phyloP scores from a whole-genome alignment of 2,888 invertebrate genomes.

The Sycophila texana region DNA sequence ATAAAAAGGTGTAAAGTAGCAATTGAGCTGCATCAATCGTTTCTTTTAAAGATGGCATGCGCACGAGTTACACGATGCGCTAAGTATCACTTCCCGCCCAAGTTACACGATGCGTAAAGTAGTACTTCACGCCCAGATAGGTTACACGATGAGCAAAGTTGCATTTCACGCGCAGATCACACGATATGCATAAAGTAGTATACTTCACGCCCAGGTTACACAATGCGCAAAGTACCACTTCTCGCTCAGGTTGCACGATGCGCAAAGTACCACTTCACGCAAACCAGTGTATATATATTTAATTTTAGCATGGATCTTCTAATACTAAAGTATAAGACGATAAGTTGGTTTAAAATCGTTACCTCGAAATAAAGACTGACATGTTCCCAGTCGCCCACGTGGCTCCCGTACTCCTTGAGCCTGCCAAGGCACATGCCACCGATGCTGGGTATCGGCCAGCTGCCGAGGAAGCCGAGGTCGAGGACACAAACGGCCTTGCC shows the following conservation, averaged over 20 bases:
- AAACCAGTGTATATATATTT: too few species aligned
- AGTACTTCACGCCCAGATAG: neutral
- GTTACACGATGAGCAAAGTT: neutral
- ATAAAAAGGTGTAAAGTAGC: too few species aligned
- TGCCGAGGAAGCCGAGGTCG: slow-evolving; percentile 77
- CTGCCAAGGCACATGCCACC: slow-evolving; percentile 80
- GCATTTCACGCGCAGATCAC: too few species aligned
- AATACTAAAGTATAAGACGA: too few species aligned
- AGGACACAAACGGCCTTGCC: slow-evolving; percentile 78
- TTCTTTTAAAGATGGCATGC: too few species aligned
- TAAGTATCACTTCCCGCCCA: too few species aligned
- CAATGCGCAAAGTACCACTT: too few species aligned
- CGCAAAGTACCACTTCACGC: too few species aligned
- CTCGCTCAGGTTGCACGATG: neutral
- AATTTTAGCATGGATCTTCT: too few species aligned
- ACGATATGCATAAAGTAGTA: too few species aligned
- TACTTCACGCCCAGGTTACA: neutral
- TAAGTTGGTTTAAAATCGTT: neutral
- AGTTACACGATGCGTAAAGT: neutral
- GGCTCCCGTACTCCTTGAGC: slow-evolving; percentile 79
- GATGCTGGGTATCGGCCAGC: slow-evolving; percentile 79
- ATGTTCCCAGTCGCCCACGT: slow-evolving; percentile 84
- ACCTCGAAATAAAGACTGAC: slow-evolving; percentile 80
- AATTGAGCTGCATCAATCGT: too few species aligned
- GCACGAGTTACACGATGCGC: too few species aligned